phyloP scores from a whole-genome alignment of 2,113 vertebrate species.

The Mus pahari region DNA sequence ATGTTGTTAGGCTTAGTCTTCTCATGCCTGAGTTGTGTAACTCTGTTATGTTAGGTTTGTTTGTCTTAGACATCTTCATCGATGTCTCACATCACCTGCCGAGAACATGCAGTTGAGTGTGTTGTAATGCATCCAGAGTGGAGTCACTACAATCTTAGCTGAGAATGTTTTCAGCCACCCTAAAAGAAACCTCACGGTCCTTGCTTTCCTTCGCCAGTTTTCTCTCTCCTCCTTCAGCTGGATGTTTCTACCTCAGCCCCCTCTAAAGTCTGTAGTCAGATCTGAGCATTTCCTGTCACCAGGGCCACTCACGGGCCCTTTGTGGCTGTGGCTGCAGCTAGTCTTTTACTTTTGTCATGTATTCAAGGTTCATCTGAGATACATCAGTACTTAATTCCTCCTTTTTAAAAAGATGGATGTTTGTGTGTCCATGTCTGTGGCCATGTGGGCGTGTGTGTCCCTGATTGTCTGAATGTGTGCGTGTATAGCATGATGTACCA shows the following conservation, averaged over 20 bases:
- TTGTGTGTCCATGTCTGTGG: neutral
- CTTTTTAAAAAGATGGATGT: no score
- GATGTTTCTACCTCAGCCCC: neutral
- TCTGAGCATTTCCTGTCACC: neutral
- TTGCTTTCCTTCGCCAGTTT: neutral
- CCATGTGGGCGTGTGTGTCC: neutral
- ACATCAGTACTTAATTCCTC: neutral
- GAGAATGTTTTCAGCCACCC: neutral
- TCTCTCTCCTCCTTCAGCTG: neutral
- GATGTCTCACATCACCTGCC: neutral
- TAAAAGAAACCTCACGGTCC: neutral
- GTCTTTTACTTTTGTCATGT: neutral
- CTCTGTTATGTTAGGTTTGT: neutral
- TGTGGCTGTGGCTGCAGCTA: neutral
- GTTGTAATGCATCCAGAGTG: slow-evolving; percentile 9
- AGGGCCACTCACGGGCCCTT: neutral
- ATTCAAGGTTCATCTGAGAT: neutral
- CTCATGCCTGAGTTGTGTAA: neutral
- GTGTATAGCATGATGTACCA: neutral
- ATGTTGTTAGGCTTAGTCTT: slow-evolving; percentile 24
- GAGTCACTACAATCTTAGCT: neutral
- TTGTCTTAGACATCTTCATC: slow-evolving; percentile 17
- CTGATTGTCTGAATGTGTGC: neutral
- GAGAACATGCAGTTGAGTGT: neutral
- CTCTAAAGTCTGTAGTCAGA: neutral